phyloP scores from a whole-genome alignment of 1,140 invertebrate species.

The Cylas formicarius region DNA sequence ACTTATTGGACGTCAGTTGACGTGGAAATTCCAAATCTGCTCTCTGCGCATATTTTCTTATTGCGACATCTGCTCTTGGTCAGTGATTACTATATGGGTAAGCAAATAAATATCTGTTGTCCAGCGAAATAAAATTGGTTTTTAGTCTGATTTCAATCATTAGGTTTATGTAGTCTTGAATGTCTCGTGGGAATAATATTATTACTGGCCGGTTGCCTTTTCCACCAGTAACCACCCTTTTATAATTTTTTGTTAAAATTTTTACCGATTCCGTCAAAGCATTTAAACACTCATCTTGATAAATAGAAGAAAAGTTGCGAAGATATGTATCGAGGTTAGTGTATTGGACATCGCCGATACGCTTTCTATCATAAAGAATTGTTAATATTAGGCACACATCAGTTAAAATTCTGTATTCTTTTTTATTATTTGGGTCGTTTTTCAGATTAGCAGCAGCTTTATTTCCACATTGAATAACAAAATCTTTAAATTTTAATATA shows the following conservation, averaged over 20 bases:
- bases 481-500: slow-evolving; percentile 23
- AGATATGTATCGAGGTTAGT: slow-evolving; percentile 18
- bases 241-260: slow-evolving; percentile 19
- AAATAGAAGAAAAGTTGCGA: neutral
- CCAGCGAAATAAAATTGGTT: neutral
- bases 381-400: slow-evolving; percentile 20
- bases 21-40: slow-evolving; percentile 10
- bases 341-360: slow-evolving; percentile 29
- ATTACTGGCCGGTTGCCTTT: slow-evolving; percentile 23
- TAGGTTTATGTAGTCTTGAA: slow-evolving; percentile 16
- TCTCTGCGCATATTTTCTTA: slow-evolving; percentile 17
- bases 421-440: slow-evolving; percentile 9
- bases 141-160: slow-evolving; percentile 11
- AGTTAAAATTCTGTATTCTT: slow-evolving; percentile 19
- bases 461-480: slow-evolving; percentile 12
- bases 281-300: slow-evolving; percentile 19
- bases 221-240: slow-evolving; percentile 22
- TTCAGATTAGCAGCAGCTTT: slow-evolving; percentile 8
- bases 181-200: slow-evolving; percentile 22
- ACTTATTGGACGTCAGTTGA: slow-evolving; percentile 5
- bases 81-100: slow-evolving; percentile 9
- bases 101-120: slow-evolving; percentile 19
- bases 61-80: slow-evolving; percentile 7
- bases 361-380: slow-evolving; percentile 26
- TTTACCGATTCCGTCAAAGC: slow-evolving; percentile 15